These are phyloP conservation scores for Amblyjoppa fuscipennis DNA, from an alignment of 2,888 invertebrate genomes.

Conservation along the genomic window DNA sequence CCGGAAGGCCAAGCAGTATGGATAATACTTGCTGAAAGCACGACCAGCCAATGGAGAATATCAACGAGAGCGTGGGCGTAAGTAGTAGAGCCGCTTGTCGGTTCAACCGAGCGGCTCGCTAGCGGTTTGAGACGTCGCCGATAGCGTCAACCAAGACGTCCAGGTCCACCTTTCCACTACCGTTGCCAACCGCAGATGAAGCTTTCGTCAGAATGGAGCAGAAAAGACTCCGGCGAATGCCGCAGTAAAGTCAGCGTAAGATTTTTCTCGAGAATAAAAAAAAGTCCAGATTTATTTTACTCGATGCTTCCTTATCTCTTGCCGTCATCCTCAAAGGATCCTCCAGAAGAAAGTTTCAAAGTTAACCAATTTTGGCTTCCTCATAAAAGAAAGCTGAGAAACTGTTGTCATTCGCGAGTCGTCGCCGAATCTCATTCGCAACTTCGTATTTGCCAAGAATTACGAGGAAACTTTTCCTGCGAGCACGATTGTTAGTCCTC, in stretches of 20 bases:
- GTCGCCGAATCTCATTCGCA: neutral
- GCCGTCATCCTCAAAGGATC: too few species aligned
- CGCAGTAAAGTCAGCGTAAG: too few species aligned
- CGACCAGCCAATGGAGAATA: neutral
- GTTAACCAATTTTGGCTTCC: too few species aligned
- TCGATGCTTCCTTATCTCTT: too few species aligned
- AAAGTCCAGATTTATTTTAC: too few species aligned
- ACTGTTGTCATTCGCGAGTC: too few species aligned
- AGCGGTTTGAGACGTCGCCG: neutral
- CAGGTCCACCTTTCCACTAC: neutral
- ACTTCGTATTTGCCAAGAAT: neutral
- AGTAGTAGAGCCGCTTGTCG: conserved; percentile 2
- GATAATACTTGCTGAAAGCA: neutral
- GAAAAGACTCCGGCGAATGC: neutral
- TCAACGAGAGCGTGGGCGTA: neutral
- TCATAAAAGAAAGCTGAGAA: too few species aligned
- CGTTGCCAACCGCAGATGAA: neutral
- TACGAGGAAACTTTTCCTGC: neutral
- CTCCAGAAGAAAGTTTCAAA: too few species aligned
- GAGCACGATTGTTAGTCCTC: neutral
- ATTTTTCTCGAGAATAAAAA: too few species aligned
- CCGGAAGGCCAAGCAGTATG: neutral
- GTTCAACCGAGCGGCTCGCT: neutral
- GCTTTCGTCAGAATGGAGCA: neutral
- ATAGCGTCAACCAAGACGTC: neutral